Base-by-base conservation (phyloP, 2,888 invertebrate species). In the Octodonta nipae region DNA sequence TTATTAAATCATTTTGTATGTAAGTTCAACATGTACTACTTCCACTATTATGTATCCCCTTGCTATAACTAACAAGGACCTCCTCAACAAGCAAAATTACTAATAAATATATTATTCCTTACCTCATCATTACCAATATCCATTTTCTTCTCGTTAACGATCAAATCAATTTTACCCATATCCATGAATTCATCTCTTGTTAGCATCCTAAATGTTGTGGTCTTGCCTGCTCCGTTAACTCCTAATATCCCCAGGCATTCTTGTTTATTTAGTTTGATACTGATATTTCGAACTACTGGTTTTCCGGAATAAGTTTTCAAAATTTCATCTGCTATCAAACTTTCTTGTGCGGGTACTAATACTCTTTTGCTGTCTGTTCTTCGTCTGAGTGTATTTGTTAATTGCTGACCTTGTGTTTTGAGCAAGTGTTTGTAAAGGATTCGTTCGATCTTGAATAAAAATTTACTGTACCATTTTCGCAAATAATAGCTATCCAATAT, bases 171-270 rank as follows among this genome's bases (percentile, higher is more conserved):
- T 3, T 22, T 17, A 50, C 79, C 78, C 0, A 77, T 77, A 33
- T 49, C 45, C 5, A 40, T 38, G 7, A 47, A 26, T 32, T 44
- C 47, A 15, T 47, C 48, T 15, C 43, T 37, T 0, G 85, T 82
- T 31, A 88, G 63, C 77, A 87, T 82, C 56, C 77, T 75, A 60
- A 91, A 91, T 1, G 86, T 84, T 3, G 78, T 79, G 0, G 83
- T 79, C 60, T 87, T 87, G 5, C 86, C 87, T 1, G 87, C 86
- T 7, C 87, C 86, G 56, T 87, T 87, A n/a, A 83, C 77, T 0
- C 87, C 87, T 33, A 88, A 63, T 15, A 87, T 63, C 1, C 87
- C 87, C 52, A 86, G 83, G 50, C 86, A 87, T 59, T 85, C 82
- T 2, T 81, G 79, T 51, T 48, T 41, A 28, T 67, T 69, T 5